Conservation (phyloP, 1,140 invertebrate genomes). For the Chlorops oryzae region DNA sequence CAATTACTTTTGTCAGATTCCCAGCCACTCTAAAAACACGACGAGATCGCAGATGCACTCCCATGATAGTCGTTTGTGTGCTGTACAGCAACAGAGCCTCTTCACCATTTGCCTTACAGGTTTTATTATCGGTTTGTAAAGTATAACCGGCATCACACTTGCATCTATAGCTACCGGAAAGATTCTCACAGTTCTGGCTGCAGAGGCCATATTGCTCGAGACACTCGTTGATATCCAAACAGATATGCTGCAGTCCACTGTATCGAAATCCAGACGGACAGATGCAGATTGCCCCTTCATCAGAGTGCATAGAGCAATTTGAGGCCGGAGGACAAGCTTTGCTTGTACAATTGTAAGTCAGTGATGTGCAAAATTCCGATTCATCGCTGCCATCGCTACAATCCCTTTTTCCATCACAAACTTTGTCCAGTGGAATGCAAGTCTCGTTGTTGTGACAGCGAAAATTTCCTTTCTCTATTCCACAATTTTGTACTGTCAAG, state of each 20-base stretch:
- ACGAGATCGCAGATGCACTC: conserved; percentile 49
- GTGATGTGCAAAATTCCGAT: conserved; percentile 25
- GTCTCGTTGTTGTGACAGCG: conserved; percentile 39
- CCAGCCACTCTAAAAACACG: conserved; percentile 48
- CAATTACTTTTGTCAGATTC: conserved; percentile 57
- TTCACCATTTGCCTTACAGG: conserved; percentile 62
- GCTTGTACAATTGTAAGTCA: conserved; percentile 22
- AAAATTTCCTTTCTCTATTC: conserved; percentile 30
- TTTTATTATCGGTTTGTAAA: conserved; percentile 57
- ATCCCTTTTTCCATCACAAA: conserved; percentile 56
- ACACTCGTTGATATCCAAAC: conserved; percentile 77
- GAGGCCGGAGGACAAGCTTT: conserved; percentile 23
- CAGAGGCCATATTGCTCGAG: conserved; percentile 63
- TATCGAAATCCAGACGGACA: conserved; percentile 48
- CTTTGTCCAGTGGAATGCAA: conserved; percentile 52
- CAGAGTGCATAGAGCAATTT: conserved; percentile 36
- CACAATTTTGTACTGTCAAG: conserved; percentile 13
- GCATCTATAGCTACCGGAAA: conserved; percentile 69
- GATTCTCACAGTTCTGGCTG: conserved; percentile 78
- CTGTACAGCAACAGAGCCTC: conserved; percentile 62
- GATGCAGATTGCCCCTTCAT: conserved; percentile 48
- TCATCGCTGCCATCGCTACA: conserved; percentile 50
- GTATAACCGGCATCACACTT: conserved; percentile 71
- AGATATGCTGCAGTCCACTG: conserved; percentile 35
- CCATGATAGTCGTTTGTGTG: conserved; percentile 50